Percentiles rank a stretch among this genome's conserved stretches.
These are phyloP conservation scores for Cavia porcellus DNA, from an alignment of 2,113 vertebrate species.

Conservation along the genomic window DNA sequence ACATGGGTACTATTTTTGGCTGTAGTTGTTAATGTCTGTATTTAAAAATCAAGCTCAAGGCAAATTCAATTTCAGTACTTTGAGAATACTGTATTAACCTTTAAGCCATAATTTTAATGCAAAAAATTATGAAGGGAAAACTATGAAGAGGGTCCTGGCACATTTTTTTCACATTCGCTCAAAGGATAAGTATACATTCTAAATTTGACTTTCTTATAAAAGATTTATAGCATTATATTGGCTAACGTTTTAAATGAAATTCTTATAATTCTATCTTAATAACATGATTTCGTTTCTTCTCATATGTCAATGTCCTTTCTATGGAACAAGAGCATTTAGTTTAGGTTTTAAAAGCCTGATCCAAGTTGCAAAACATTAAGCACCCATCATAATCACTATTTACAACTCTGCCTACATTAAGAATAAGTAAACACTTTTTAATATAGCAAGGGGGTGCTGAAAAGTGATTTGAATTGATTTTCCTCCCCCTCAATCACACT, in stretches of 20 bases:
- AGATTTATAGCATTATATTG: constrained; percentile 26
- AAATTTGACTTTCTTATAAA: constrained; percentile 65
- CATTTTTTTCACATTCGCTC: constrained; percentile 54
- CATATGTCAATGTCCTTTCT: constrained; percentile 31
- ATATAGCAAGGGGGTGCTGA: constrained; percentile 7
- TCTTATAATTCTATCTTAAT: constrained; percentile 54
- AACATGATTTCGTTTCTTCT: constrained; percentile 7
- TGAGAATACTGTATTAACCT: constrained; percentile 48
- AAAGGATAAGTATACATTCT: constrained; percentile 56
- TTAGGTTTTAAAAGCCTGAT: constrained; percentile 69
- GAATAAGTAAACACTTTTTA: constrained; percentile 73
- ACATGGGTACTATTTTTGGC: constrained; percentile 63
- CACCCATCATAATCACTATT: constrained; percentile 56
- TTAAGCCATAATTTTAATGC: constrained; percentile 39
- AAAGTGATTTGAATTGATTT: constrained; percentile 61
- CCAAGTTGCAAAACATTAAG: constrained; percentile 69
- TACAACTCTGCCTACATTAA: constrained; percentile 64
- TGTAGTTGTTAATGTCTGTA: constrained; percentile 60
- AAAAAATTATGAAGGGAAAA: constrained; percentile 45
- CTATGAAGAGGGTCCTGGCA: background rate
- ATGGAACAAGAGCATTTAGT: constrained; percentile 51
- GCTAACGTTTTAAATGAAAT: constrained; percentile 64
- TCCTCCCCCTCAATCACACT: constrained; percentile 16
- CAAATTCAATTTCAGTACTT: constrained; percentile 60
- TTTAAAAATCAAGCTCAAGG: constrained; percentile 66